Evolutionary conservation across 1,140 invertebrate genomes (phyloP).

Genomic region (Oncopodura yosiiana): DNA sequence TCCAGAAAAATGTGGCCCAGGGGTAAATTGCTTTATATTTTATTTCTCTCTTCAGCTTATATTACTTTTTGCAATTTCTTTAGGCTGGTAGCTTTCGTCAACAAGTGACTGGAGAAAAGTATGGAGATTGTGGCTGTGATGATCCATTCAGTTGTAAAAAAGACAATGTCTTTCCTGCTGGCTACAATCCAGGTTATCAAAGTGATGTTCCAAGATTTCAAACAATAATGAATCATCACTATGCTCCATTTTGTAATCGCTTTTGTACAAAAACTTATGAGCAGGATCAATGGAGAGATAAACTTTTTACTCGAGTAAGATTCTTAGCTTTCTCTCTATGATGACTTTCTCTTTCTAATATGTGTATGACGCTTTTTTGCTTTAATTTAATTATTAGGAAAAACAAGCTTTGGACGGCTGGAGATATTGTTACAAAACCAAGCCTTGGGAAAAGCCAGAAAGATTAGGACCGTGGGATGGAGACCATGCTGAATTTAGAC

Average conservation of each 20-base stretch:
- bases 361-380: background rate
- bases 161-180: background rate
- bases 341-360: background rate
- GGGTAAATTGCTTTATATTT: background rate
- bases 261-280: conserved; percentile 30
- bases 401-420: conserved; percentile 30
- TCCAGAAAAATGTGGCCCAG: background rate
- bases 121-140: conserved; percentile 30
- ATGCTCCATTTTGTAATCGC: conserved; percentile 33
- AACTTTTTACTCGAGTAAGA: conserved; percentile 22
- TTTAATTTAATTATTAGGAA: conserved; percentile 18
- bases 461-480: conserved; percentile 31
- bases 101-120: conserved; percentile 21
- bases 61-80: background rate
- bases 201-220: conserved; percentile 24
- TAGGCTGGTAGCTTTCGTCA: conserved; percentile 28
- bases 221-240: conserved; percentile 30
- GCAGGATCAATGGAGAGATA: conserved; percentile 33
- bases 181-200: conserved; percentile 8
- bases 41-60: background rate
- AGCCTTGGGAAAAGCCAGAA: conserved; percentile 30
- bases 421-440: conserved; percentile 30
- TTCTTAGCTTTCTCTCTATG: background rate
- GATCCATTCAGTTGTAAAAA: conserved; percentile 13
- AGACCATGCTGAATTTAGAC: conserved; percentile 31